These are phyloP conservation scores for Phrynocephalus vlangalii DNA, from an alignment of 2,797 vertebrate genomes.

Conservation along the genomic window DNA sequence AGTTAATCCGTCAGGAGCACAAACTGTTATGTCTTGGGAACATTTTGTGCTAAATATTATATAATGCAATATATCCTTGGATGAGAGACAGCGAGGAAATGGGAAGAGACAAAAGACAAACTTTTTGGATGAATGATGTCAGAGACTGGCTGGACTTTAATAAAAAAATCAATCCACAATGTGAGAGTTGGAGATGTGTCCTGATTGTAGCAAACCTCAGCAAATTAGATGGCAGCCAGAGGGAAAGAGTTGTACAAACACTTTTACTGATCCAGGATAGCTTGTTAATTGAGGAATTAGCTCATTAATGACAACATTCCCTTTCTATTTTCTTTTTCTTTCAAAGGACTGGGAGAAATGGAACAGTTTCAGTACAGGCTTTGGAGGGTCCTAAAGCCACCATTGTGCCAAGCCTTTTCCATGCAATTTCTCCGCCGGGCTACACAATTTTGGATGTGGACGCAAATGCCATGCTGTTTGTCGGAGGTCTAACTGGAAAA, in stretches of 20 bases:
- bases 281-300: background rate
- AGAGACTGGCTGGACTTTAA: no score
- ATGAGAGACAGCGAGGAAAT: no score
- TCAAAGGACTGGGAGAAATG: constrained; percentile 91
- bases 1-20: no score
- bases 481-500: constrained; percentile 91
- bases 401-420: constrained; percentile 84
- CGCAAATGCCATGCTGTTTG: constrained; percentile 92
- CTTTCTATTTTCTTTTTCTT: constrained; percentile 5
- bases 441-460: constrained; percentile 96
- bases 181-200: no score
- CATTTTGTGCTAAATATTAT: no score
- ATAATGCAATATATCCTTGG: no score
- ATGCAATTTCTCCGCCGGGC: constrained; percentile 85
- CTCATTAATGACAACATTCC: background rate
- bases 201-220: no score
- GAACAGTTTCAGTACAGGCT: constrained; percentile 90
- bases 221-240: no score
- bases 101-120: no score
- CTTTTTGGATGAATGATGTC: no score
- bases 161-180: no score
- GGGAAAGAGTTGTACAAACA: background rate
- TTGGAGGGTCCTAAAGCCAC: constrained; percentile 92
- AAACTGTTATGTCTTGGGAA: no score
- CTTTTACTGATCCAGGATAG: background rate